These are phyloP conservation scores for Quadroppia sp. DNA, from an alignment of 2,888 invertebrate genomes.

Conservation along the genomic window DNA sequence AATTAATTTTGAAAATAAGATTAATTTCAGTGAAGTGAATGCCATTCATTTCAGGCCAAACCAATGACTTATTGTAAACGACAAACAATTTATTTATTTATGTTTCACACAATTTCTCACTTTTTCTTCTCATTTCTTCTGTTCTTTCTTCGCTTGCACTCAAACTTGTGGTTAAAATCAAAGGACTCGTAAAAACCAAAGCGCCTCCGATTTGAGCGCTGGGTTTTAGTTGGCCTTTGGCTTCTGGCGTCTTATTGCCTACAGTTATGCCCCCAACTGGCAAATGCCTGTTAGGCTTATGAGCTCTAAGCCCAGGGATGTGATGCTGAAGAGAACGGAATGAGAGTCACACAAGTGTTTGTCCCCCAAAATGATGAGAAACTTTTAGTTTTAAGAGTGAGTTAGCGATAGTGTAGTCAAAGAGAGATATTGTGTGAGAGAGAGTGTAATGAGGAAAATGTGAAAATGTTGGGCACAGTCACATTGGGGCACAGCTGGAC, in stretches of 20 bases:
- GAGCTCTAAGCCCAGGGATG: neutral
- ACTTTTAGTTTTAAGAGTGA: neutral
- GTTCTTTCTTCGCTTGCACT: neutral
- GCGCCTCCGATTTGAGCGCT: too few relatives aligned
- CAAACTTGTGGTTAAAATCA: slow-evolving; percentile 10
- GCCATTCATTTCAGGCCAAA: neutral
- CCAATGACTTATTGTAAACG: neutral
- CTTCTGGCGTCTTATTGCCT: slow-evolving; percentile 31
- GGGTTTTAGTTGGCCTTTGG: slow-evolving; percentile 12
- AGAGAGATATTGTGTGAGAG: slow-evolving; percentile 16
- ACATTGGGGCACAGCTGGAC: slow-evolving; percentile 31
- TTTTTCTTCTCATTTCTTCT: neutral
- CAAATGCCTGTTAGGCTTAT: slow-evolving; percentile 28
- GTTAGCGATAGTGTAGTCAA: neutral
- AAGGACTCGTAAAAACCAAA: slow-evolving; percentile 26
- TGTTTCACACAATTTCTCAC: too few relatives aligned
- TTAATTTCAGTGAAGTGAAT: neutral
- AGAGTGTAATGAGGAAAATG: neutral
- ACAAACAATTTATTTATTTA: slow-evolving; percentile 19
- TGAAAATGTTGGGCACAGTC: too few relatives aligned
- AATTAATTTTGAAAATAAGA: neutral
- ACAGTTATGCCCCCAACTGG: slow-evolving; percentile 17
- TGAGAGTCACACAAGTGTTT: slow-evolving; percentile 14
- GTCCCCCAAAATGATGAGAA: slow-evolving; percentile 17
- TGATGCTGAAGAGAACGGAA: slow-evolving; percentile 5